Percentiles rank a stretch among this genome's conserved stretches.
phyloP scores from a whole-genome alignment of 2,888 invertebrate species.

The Diaperis boleti region DNA sequence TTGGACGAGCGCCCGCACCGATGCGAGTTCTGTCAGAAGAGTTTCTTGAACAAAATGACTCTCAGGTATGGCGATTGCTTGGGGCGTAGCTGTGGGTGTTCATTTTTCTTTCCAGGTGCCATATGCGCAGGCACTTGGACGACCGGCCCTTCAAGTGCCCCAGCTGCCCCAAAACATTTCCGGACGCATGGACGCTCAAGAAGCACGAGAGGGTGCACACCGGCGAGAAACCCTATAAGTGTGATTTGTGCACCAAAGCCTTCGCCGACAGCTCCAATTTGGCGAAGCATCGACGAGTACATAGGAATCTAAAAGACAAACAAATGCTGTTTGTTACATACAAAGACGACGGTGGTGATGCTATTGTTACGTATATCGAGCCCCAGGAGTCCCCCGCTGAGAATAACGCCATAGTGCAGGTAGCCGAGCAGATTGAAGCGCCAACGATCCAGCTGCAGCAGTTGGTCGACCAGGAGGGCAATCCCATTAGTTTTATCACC shows the following conservation, averaged over 20 bases:
- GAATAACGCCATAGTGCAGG: constrained; percentile 25
- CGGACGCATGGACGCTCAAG: constrained; percentile 74
- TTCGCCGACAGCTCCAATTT: constrained; percentile 85
- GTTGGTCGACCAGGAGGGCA: constrained; percentile 78
- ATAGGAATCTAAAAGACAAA: constrained; percentile 47
- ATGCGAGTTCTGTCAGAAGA: constrained; percentile 72
- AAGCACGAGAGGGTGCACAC: constrained; percentile 76
- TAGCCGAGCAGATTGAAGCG: constrained; percentile 22
- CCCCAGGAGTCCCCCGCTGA: constrained; percentile 19
- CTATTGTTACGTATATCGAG: constrained; percentile 39
- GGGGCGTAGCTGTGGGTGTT: too few relatives aligned
- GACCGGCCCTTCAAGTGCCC: constrained; percentile 75
- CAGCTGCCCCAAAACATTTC: constrained; percentile 71
- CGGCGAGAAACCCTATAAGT: constrained; percentile 78
- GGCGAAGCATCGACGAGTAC: constrained; percentile 73
- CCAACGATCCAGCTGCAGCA: constrained; percentile 60
- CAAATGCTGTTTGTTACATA: constrained; percentile 69
- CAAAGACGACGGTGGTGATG: constrained; percentile 58
- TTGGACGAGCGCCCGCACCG: constrained; percentile 69
- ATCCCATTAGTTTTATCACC: constrained; percentile 76
- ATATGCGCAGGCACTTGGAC: constrained; percentile 75
- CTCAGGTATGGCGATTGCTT: too few relatives aligned
- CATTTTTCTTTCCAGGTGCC: too few relatives aligned
- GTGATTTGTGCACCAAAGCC: constrained; percentile 77
- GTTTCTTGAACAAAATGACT: constrained; percentile 72